phyloP scores from a whole-genome alignment of 2,113 vertebrate species.

The Capreolus pygargus region DNA sequence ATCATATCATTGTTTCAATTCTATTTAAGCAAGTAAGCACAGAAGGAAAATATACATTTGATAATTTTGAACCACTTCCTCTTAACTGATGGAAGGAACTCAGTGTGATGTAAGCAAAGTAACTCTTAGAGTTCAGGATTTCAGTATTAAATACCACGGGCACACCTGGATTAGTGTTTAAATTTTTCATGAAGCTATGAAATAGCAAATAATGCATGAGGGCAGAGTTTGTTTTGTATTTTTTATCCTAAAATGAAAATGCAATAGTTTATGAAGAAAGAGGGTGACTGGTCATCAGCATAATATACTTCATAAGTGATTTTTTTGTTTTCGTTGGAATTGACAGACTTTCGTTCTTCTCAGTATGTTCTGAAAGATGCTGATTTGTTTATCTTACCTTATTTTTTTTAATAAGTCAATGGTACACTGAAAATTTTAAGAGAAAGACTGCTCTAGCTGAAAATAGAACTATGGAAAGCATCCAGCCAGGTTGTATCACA shows the following conservation, averaged over 20 bases:
- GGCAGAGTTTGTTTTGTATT: not conserved
- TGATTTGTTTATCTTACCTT: slow-evolving; percentile 20
- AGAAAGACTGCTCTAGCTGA: not conserved
- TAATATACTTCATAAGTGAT: not conserved
- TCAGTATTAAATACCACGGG: not conserved
- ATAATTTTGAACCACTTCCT: not conserved
- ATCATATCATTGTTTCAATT: not conserved
- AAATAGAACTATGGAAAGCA: slow-evolving; percentile 51
- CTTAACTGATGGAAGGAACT: not conserved
- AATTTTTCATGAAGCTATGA: not conserved
- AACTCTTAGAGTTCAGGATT: not conserved
- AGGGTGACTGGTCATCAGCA: not conserved
- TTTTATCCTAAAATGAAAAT: not conserved
- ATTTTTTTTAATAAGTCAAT: slow-evolving; percentile 28
- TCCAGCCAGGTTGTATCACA: slow-evolving; percentile 48
- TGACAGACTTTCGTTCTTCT: not conserved
- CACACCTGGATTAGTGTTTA: not conserved
- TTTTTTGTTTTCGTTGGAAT: slow-evolving; percentile 4
- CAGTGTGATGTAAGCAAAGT: fast-evolving
- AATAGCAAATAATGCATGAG: not conserved
- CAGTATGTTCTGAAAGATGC: not conserved
- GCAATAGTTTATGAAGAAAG: not conserved
- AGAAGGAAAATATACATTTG: not conserved
- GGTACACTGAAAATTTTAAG: not conserved
- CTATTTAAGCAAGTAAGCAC: not conserved